Evolutionary conservation across 92 coral and sea anemone genomes (phyloP), one percentile per base, ranked within the genome.

Genomic region (Palythoa caribaeorum): DNA sequence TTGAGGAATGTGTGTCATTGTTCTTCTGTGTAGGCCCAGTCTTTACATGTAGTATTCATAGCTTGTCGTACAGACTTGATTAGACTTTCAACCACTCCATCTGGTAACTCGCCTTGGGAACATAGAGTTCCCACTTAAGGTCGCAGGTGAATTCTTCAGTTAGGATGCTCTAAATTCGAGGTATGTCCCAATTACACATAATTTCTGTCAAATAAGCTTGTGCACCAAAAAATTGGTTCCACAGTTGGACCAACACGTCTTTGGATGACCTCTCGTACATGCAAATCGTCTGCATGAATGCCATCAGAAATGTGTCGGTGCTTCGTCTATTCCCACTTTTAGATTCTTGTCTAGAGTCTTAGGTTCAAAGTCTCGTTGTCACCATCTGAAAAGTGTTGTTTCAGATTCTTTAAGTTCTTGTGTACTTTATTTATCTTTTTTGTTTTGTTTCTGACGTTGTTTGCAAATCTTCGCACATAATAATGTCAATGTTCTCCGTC

Each of bases 261-360:
- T 84, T 6, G 94, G 94, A 80, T 92, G 87, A 14, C 94, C 92
- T 55, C 90, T 60, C 17, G 60, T 36, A 57, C 87, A 65, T 1
- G 80, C 78, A 71, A 92, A 92, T 75, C 94, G 44, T 65, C 91
- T 28, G 28, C 28, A 28, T 50, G 57, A 92, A 92, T 15, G 91
- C 93, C 93, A 92, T 92, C 44, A 92, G 80, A 69, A 92, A 90
- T 9, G 93, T 54, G 5, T 93, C 94, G 1, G 96, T 65, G 73
- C 38, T 69, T 69, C 47, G 47, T 40, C 2, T 2, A 2, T 40
- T 5, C 47, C 47, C 47, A 2, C 47, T 40, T 40, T 40, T 44
- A 44, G 28, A 28, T 52, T 52, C 55, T 52, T 52, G 1, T 52
- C 55, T 52, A 52, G 55, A 52, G 55, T 52, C 55, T 52, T 52